Evolutionary conservation across 92 coral and sea anemone genomes (phyloP).

Genomic region (Porites cylindrica): DNA sequence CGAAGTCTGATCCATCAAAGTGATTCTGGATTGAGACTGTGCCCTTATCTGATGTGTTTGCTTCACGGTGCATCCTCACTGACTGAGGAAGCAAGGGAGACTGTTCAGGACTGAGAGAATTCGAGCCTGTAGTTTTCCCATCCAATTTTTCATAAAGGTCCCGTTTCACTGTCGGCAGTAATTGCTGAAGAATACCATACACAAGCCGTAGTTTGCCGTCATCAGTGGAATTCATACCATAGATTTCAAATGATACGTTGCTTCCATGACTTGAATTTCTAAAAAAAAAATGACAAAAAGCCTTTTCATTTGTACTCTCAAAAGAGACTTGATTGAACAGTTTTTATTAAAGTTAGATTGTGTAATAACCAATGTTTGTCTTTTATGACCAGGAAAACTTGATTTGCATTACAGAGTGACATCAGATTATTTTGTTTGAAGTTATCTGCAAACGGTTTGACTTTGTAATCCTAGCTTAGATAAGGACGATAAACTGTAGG

Average conservation of each 20-base stretch:
- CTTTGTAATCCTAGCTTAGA: no score
- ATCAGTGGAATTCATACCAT: conserved; percentile 32
- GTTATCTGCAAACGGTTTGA: no score
- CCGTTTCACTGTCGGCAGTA: conserved; percentile 53
- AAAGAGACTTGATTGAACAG: no score
- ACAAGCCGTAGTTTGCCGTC: conserved; percentile 38
- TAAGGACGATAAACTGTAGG: no score
- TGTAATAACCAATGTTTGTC: no score
- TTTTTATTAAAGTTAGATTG: no score
- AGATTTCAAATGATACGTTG: conserved; percentile 24
- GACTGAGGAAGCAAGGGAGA: conserved; percentile 51
- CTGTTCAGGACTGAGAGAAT: conserved; percentile 26
- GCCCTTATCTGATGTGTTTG: conserved; percentile 36
- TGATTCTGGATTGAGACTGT: conserved; percentile 39
- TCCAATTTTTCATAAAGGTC: conserved; percentile 53
- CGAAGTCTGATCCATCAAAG: conserved; percentile 44
- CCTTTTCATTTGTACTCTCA: no score
- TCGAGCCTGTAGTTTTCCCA: conserved; percentile 2
- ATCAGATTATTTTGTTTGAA: no score
- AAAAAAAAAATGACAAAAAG: background rate
- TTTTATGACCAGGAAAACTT: no score
- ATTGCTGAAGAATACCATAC: conserved; percentile 35
- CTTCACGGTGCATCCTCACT: conserved; percentile 61
- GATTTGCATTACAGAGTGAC: no score
- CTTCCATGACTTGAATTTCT: background rate